Base-by-base conservation (phyloP, 2,797 vertebrate genomes). In the Mormyrops attenuatus region DNA sequence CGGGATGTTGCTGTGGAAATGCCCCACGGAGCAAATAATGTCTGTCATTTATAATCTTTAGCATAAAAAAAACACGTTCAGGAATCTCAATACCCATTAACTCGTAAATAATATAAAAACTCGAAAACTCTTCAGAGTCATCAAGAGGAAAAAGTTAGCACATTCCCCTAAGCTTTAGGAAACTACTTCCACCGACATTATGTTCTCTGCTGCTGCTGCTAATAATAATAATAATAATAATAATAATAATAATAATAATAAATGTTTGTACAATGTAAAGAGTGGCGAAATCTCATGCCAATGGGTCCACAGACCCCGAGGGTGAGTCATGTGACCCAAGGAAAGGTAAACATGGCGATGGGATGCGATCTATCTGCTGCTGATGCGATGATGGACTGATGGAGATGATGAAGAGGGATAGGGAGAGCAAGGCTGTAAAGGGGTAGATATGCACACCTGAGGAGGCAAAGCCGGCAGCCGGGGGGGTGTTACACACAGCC, bases 381-480 rank as follows among this genome's bases (percentile, higher is more conserved):
- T 52, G 84, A 89, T 52, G 80, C 55, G 3, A 73, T 89, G 84
- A 87, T 69, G 47, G 85, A 49, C 50, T 17, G 30, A 5, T 30
- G 85, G 26, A 57, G 47, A 52, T 87, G 52, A 57, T 52, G 34
- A 26, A 13, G 88, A 26, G 87, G 38, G 9, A 6, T 26, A 26
- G 30, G 44, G 57, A 50, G 87, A 60, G 85, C 88, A n/a, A 57
- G 30, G 22, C 26, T 55, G 49, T 57, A 57, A 86, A 89, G 82
- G 38, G 44, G 60, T 86, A 85, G 55, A 82, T 41, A 34, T 55
- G 84, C 89, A 89, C 88, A 99, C 98, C 98, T 99, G 98, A 98
- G 95, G 98, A 98, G 96, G 98, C 98, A 98, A 99, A 99, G 93
- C 98, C 97, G 93, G 98, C 97, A 95, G 98, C 98, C 95, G 98